Base-by-base conservation (phyloP, 1,140 invertebrate species). In the Bombus ignitus region DNA sequence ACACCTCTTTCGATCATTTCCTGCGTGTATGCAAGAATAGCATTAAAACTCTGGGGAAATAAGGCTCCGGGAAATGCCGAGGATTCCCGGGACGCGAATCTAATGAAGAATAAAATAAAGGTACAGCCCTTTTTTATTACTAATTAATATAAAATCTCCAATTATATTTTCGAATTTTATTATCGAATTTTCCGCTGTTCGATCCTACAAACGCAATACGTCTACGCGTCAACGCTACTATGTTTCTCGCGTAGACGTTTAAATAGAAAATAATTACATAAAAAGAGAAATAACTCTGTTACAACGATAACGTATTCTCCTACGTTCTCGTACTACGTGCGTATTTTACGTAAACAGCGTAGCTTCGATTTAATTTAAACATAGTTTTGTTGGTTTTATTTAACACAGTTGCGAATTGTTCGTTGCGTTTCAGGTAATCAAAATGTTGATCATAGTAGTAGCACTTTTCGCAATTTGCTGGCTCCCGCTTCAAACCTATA, bases 381-480 rank as follows among this genome's bases (percentile, higher is more conserved):
- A 22, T 3, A 70, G 25, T 39, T 39, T 10, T 5, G 1, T 74
- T n/a, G 1, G 9, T n/a, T 22, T 35, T 32, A 74, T 10, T 65
- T 42, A 22, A 39, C 22, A 1, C 15, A 59, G 18, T 18, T 66
- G 32, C 18, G 3, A 66, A 53, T 78, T 35, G 8, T 57, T 65
- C 3, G 22, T 47, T 72, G 1, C 32, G 18, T n/a, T 94, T 94
- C 95, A 98, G 97, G 97, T 98, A 25, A 98, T 98, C 88, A 98
- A 98, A 95, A 98, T 98, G 97, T 94, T 98, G 80, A 97, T 98
- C 22, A 96, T 98, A 59, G 97, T 98, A 3, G 97, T 98, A 28
- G 96, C 97, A 15, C 95, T 98, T 9, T 98, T 98, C 90, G 97
- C 97, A 1, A 91, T 98, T 8, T 98, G 97, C 92, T 98, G 98